phyloP scores from a whole-genome alignment of 2,888 invertebrate genomes.

The Hirtodrosophila cameraria region DNA sequence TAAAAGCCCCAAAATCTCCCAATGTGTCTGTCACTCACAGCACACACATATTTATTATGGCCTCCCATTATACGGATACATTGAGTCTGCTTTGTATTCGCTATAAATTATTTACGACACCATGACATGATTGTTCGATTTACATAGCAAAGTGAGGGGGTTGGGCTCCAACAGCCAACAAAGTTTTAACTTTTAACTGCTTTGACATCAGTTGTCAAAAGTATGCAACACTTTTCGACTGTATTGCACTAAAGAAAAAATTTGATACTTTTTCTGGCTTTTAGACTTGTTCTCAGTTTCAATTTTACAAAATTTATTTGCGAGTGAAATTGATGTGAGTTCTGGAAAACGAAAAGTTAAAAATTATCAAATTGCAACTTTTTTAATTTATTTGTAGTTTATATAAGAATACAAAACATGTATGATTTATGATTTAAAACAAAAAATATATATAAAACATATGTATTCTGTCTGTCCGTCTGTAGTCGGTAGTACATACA shows the following conservation, averaged over 20 bases:
- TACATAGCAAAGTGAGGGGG: conserved; percentile 46
- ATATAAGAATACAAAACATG: too few species aligned
- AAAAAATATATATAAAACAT: too few species aligned
- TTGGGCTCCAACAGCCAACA: conserved; percentile 15
- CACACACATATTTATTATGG: conserved; percentile 32
- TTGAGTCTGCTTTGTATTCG: conserved; percentile 22
- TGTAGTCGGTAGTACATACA: too few species aligned
- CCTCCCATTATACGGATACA: conserved; percentile 26
- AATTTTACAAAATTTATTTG: too few species aligned
- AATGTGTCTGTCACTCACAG: conserved; percentile 43
- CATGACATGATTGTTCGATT: conserved; percentile 68
- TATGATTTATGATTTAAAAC: too few species aligned
- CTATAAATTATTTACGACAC: conserved; percentile 59
- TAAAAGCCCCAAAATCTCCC: conserved; percentile 32
- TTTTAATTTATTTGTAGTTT: too few species aligned
- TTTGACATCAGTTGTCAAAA: conserved; percentile 4
- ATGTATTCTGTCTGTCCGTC: too few species aligned
- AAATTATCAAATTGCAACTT: too few species aligned
- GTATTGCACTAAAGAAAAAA: background rate
- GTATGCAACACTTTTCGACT: conserved; percentile 39
- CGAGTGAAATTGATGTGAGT: too few species aligned
- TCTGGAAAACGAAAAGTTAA: too few species aligned
- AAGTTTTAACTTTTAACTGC: conserved; percentile 22
- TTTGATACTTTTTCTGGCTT: too few species aligned
- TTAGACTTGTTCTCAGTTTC: too few species aligned